Base-by-base conservation (phyloP, 2,888 invertebrate species). In the Eupithecia dodoneata region DNA sequence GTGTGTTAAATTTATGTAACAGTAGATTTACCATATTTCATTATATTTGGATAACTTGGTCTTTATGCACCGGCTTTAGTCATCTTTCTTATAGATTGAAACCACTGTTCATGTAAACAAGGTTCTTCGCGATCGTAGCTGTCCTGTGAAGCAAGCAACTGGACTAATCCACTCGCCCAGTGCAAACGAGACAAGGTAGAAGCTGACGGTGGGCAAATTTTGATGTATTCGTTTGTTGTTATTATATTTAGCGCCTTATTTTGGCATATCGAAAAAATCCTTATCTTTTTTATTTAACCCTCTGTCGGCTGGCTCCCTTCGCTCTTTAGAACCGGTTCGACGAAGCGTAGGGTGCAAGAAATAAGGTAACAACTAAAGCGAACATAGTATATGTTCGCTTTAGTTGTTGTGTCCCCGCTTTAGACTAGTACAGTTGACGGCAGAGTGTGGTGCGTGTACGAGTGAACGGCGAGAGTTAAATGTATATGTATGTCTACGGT, bases 151-250 rank as follows among this genome's bases (percentile, higher is more conserved):
- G 52, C 42, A 45, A 30, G 55, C 6, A 15, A 72, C 71, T 74
- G 41, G 76, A 63, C 63, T 65, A 10, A 70, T 67, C 67, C 5
- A 78, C 76, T 79, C 65, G 72, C 72, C 76, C 41, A 4, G 66
- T 76, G 70, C 73, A 69, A 74, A 67, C 70, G 41, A 44, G 4
- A 5, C 5, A 72, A 84, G 87, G 86, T 84, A 72, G 86, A 76
- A 86, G 90, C 88, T 88, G 87, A 85, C 78, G 76, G 83, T 70
- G 80, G 85, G 82, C 82, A 82, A 82, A 82, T 88, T 90, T 90
- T 90, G 90, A 85, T 90, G 90, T 91, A 89, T 88, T 91, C 69
- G 80, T 85, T 90, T 90, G 74, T 85, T 85, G 81, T 80, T 76
- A 79, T 85, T 77, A 77, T 82, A 73, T 79, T 81, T 84, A 83